A percentile compares a stretch with the other conserved stretches of the same genome.
Evolutionary conservation across 2,888 invertebrate species (phyloP).

Genomic region (Chymomyza fuscimana): DNA sequence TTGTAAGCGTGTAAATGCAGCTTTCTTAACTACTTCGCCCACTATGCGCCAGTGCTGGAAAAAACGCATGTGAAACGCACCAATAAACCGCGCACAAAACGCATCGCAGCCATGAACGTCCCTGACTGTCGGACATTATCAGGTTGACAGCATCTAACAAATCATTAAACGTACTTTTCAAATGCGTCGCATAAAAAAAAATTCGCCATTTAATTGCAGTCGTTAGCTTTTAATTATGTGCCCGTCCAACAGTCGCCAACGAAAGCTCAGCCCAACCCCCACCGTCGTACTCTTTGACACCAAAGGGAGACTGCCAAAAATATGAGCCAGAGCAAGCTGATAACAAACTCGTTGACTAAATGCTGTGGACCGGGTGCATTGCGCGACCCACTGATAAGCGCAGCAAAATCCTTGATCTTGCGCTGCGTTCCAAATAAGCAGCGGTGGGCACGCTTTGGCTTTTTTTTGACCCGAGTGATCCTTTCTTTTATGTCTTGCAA

Average conservation of each 20-base stretch:
- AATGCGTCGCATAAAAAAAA: conserved; percentile 5
- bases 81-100: conserved; percentile 34
- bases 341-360: conserved; percentile 71
- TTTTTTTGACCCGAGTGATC: too few relatives aligned
- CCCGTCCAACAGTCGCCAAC: not conserved
- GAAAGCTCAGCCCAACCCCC: not conserved
- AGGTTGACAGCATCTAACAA: conserved; percentile 17
- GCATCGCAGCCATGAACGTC: conserved; percentile 51
- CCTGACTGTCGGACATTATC: conserved; percentile 60
- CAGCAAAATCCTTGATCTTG: conserved; percentile 72
- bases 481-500: too few relatives aligned
- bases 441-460: too few relatives aligned
- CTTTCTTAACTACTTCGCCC: too few relatives aligned
- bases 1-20: too few relatives aligned
- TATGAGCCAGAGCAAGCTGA: conserved; percentile 29
- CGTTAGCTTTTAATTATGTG: not conserved
- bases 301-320: conserved; percentile 30
- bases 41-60: too few relatives aligned
- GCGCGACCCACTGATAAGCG: conserved; percentile 69
- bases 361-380: conserved; percentile 67
- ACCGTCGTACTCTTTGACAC: conserved; percentile 44
- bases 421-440: conserved; percentile 52
- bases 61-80: not conserved
- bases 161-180: conserved; percentile 2
- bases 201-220: conserved; percentile 17